These are phyloP conservation scores for Apogon hyalosoma DNA, from an alignment of 2,797 vertebrate species.

Conservation along the genomic window DNA sequence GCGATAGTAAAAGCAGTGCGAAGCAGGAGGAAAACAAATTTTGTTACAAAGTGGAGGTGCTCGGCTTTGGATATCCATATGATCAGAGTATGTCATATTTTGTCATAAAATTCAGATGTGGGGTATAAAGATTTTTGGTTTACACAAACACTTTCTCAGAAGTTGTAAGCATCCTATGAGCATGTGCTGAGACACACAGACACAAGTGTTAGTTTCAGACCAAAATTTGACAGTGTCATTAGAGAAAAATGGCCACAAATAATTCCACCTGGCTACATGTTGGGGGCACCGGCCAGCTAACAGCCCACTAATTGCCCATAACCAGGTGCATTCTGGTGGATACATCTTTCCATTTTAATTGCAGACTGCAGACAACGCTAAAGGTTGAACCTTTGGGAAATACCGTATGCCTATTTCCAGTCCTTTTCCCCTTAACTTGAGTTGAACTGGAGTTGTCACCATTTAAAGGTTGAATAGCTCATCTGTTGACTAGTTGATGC, in stretches of 20 bases:
- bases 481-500: slow-evolving; percentile 26
- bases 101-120: slow-evolving; percentile 49
- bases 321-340: slow-evolving; percentile 14
- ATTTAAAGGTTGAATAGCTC: slow-evolving; percentile 9
- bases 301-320: slow-evolving; percentile 34
- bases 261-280: slow-evolving; percentile 54
- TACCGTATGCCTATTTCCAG: neutral
- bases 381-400: slow-evolving; percentile 8
- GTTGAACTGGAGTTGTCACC: neutral
- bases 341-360: slow-evolving; percentile 17
- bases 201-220: slow-evolving; percentile 51
- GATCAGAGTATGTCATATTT: slow-evolving; percentile 31
- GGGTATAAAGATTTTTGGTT: slow-evolving; percentile 67
- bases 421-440: neutral
- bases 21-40: slow-evolving; percentile 64
- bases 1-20: slow-evolving; percentile 66
- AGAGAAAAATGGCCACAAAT: slow-evolving; percentile 52
- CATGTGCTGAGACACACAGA: slow-evolving; percentile 56
- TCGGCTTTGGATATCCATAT: slow-evolving; percentile 58
- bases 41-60: slow-evolving; percentile 55
- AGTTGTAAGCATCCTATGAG: slow-evolving; percentile 50
- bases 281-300: slow-evolving; percentile 36
- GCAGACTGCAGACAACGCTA: slow-evolving; percentile 22
- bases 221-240: slow-evolving; percentile 39
- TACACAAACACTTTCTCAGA: slow-evolving; percentile 53